Evolutionary conservation across 2,888 invertebrate species (phyloP).

Genomic region (Hypercompe scribonia): DNA sequence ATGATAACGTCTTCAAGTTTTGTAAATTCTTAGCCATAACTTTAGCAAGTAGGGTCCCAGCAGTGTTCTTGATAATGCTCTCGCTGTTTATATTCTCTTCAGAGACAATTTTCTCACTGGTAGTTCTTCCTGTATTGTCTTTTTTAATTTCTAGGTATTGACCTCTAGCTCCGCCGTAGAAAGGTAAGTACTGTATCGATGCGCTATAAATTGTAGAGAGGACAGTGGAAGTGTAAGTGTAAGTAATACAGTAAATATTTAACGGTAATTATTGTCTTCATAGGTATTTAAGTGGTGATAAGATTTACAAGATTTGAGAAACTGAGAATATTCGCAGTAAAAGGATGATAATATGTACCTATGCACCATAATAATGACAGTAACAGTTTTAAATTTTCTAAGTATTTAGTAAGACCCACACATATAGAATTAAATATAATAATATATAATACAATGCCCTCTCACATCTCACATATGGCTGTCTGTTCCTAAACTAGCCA

Average conservation of each 20-base stretch:
- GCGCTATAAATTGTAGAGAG: slow-evolving; percentile 56
- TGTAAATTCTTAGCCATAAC: slow-evolving; percentile 85
- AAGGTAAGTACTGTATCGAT: slow-evolving; percentile 84
- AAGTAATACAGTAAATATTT: not conserved
- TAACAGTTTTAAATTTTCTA: too few species aligned
- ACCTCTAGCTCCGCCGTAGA: slow-evolving; percentile 91
- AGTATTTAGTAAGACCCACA: too few species aligned
- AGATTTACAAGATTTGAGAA: not conserved
- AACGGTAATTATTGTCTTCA: not conserved
- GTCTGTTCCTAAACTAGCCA: too few species aligned
- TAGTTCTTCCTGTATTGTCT: slow-evolving; percentile 80
- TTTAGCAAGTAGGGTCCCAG: slow-evolving; percentile 76
- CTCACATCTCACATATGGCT: too few species aligned
- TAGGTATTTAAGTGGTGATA: not conserved
- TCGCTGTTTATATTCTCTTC: slow-evolving; percentile 79
- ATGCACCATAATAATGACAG: too few species aligned
- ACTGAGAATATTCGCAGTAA: not conserved
- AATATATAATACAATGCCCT: too few species aligned
- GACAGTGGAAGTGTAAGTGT: not conserved
- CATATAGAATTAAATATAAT: too few species aligned
- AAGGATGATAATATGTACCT: not conserved
- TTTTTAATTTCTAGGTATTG: slow-evolving; percentile 88
- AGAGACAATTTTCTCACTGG: slow-evolving; percentile 81
- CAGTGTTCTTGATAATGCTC: slow-evolving; percentile 71
- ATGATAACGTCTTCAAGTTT: slow-evolving; percentile 86